phyloP scores from a whole-genome alignment of 92 coral and sea anemone genomes.

The Paramuricea clavata region DNA sequence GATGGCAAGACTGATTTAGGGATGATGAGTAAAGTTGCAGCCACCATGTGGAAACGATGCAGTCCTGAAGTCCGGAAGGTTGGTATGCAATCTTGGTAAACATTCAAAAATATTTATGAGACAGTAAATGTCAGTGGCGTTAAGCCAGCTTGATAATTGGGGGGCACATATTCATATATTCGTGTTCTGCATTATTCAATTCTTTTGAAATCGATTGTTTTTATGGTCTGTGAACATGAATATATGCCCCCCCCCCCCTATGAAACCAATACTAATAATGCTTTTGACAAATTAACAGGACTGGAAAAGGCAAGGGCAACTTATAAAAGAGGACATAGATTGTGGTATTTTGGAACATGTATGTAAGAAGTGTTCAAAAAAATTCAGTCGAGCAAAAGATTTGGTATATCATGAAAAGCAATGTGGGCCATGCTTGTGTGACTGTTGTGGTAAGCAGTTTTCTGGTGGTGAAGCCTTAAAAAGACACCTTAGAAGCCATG shows the following conservation, averaged over 20 bases:
- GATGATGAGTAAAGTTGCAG: background rate
- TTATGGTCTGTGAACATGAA: too few species aligned
- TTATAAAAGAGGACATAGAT: slow-evolving; percentile 12
- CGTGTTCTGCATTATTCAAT: too few species aligned
- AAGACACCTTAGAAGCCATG: background rate
- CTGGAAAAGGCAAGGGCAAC: slow-evolving; percentile 25
- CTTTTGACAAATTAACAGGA: background rate
- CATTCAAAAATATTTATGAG: too few species aligned
- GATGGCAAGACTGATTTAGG: background rate
- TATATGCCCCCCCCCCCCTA: too few species aligned
- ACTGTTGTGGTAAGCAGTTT: slow-evolving; percentile 10
- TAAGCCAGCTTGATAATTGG: too few species aligned
- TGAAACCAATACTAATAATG: too few species aligned
- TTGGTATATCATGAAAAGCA: slow-evolving; percentile 18
- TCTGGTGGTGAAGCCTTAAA: slow-evolving; percentile 10
- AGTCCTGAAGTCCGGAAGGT: background rate
- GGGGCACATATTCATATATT: too few species aligned
- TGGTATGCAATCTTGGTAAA: background rate
- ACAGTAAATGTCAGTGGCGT: too few species aligned
- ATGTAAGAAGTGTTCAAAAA: slow-evolving; percentile 2
- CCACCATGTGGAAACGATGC: slow-evolving; percentile 14
- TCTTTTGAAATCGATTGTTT: too few species aligned
- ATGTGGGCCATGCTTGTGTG: slow-evolving; percentile 1
- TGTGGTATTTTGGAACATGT: slow-evolving; percentile 17
- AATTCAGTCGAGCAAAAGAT: slow-evolving; percentile 24